A percentile compares a stretch with the other conserved stretches of the same genome.
Conservation (phyloP, 2,888 invertebrate species). For the Perizoma affinitatum region DNA sequence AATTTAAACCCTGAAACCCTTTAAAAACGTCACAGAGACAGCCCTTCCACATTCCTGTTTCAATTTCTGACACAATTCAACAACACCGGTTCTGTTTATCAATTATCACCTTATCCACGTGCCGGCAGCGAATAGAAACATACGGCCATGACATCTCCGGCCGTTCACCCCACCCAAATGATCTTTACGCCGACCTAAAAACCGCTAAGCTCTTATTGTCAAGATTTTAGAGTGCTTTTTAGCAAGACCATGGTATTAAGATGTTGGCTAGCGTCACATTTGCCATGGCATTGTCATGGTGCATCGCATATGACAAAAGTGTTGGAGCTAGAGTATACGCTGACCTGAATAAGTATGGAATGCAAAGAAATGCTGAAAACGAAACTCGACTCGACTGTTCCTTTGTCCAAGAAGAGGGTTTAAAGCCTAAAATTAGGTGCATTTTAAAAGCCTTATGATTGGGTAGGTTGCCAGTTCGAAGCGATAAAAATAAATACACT, state of each 20-base stretch:
- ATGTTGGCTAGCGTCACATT: constrained; percentile 22
- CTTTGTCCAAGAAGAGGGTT: constrained; percentile 20
- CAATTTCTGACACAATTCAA: constrained; percentile 31
- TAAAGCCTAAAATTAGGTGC: no score
- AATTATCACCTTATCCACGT: constrained; percentile 54
- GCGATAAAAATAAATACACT: no score
- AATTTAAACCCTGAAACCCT: no score
- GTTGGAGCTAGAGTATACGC: constrained; percentile 21
- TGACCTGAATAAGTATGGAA: constrained; percentile 33
- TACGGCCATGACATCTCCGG: constrained; percentile 73
- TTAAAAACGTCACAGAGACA: neutral
- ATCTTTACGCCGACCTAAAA: constrained; percentile 67
- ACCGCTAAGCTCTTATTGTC: constrained; percentile 51
- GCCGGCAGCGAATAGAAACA: constrained; percentile 42
- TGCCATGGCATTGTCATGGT: constrained; percentile 38
- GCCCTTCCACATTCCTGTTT: neutral
- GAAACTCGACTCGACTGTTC: constrained; percentile 18
- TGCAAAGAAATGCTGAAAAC: constrained; percentile 27
- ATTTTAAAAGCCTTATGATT: no score
- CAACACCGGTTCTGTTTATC: constrained; percentile 42
- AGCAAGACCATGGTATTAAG: constrained; percentile 17
- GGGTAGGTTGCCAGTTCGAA: no score
- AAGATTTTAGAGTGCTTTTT: constrained; percentile 45
- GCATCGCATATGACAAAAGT: constrained; percentile 25
- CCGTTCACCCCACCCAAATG: constrained; percentile 70